These are phyloP conservation scores for Hirtodrosophila histrioides DNA, from an alignment of 2,888 invertebrate species.

Conservation along the genomic window DNA sequence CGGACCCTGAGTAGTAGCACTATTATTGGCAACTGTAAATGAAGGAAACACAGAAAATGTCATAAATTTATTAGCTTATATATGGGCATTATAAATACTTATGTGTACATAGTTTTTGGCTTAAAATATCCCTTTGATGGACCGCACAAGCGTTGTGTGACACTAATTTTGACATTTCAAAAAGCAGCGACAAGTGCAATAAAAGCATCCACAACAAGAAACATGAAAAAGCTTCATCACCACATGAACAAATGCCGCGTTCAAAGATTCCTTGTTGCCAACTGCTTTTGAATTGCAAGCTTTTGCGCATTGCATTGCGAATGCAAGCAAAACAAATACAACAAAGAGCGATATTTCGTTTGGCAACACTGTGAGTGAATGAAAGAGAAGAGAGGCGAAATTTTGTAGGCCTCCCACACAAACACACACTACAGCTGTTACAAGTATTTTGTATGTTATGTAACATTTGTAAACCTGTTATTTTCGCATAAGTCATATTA, in stretches of 20 bases:
- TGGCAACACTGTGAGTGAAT: not conserved
- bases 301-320: constrained; percentile 22
- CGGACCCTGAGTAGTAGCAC: constrained; percentile 26
- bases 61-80: constrained; percentile 39
- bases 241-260: constrained; percentile 10
- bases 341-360: constrained; percentile 2
- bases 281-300: constrained; percentile 21
- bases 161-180: constrained; percentile 28
- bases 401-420: no score
- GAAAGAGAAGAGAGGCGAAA: not conserved
- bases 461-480: constrained; percentile 1
- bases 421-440: not conserved
- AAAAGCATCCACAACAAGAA: constrained; percentile 6
- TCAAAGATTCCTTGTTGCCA: constrained; percentile 33
- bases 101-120: constrained; percentile 4
- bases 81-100: constrained; percentile 19
- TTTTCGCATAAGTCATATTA: no score
- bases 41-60: constrained; percentile 43
- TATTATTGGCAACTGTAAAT: constrained; percentile 56
- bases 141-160: not conserved
- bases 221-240: constrained; percentile 6
- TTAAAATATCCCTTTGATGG: constrained; percentile 24
- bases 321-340: constrained; percentile 23
- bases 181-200: constrained; percentile 33
- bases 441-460: constrained; percentile 5